Percentiles rank a stretch among this genome's conserved stretches.
phyloP scores from a whole-genome alignment of 37 sponge, comb jelly and placozoan species.

The Cladorhizidae sp. region DNA sequence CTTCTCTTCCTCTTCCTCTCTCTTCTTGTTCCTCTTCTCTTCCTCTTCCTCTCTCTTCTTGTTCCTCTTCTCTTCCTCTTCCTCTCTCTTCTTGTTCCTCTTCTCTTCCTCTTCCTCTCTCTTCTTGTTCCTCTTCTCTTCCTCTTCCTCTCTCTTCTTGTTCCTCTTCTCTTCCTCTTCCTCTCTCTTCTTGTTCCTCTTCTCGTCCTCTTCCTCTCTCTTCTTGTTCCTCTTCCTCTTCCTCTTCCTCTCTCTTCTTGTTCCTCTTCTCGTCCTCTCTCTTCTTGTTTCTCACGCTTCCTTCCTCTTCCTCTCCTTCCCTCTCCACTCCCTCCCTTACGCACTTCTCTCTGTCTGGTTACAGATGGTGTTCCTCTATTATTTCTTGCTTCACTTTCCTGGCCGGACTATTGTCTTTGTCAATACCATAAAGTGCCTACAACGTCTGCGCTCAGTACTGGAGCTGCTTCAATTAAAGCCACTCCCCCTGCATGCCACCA shows the following conservation, averaged over 20 bases:
- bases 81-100: not conserved
- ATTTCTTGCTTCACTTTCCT: constrained; percentile 73
- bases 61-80: not conserved
- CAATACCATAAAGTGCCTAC: constrained; percentile 84
- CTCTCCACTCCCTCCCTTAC: not conserved
- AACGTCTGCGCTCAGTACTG: constrained; percentile 62
- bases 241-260: too few relatives aligned
- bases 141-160: not conserved
- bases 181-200: too few relatives aligned
- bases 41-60: not conserved
- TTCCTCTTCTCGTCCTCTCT: too few relatives aligned
- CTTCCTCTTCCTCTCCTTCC: not conserved
- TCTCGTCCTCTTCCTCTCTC: too few relatives aligned
- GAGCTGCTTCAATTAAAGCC: constrained; percentile 67
- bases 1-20: not conserved
- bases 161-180: not conserved
- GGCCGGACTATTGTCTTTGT: constrained; percentile 90
- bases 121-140: not conserved
- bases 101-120: not conserved
- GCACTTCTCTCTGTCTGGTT: not conserved
- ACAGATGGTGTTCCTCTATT: constrained; percentile 88
- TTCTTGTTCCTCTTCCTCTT: too few relatives aligned
- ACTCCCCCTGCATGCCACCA: constrained; percentile 87
- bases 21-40: not conserved
- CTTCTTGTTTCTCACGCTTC: not conserved